phyloP scores from a whole-genome alignment of 2,888 invertebrate genomes.

The Apotomis betuletana region DNA sequence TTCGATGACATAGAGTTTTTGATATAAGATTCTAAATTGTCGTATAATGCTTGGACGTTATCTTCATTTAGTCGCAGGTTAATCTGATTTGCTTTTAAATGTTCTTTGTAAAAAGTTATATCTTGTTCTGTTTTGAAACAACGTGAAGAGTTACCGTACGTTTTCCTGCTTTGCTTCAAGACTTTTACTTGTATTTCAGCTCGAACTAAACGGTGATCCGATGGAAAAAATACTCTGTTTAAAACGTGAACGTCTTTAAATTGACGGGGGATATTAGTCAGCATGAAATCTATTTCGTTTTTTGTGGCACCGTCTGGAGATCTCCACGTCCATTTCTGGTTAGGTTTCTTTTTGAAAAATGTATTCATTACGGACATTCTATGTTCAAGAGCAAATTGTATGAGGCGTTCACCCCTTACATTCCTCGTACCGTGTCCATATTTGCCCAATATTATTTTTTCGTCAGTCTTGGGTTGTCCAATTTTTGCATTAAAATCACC shows the following conservation, averaged over 20 bases:
- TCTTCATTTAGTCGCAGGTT: background rate
- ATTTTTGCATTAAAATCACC: too few relatives aligned
- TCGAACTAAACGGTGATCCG: background rate
- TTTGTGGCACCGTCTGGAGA: background rate
- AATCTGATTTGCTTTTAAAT: background rate
- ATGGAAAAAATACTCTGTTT: background rate
- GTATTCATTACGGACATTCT: too few relatives aligned
- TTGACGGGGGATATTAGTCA: background rate
- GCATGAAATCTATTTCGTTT: slow-evolving; percentile 12
- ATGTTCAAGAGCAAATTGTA: too few relatives aligned
- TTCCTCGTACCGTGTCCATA: too few relatives aligned
- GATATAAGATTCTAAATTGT: background rate
- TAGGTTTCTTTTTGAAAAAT: too few relatives aligned
- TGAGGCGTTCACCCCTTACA: too few relatives aligned
- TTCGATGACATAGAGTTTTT: background rate
- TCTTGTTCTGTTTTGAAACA: background rate
- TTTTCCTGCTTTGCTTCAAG: background rate
- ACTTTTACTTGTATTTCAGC: background rate
- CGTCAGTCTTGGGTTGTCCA: too few relatives aligned
- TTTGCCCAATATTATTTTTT: too few relatives aligned
- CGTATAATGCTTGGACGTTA: background rate
- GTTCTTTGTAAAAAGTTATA: background rate
- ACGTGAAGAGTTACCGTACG: background rate
- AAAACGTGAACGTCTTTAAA: background rate
- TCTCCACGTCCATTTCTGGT: too few relatives aligned